Percentiles rank a stretch among this genome's conserved stretches.
Evolutionary conservation across 2,797 vertebrate species (phyloP).

Genomic region (Hoplostethus mediterraneus): DNA sequence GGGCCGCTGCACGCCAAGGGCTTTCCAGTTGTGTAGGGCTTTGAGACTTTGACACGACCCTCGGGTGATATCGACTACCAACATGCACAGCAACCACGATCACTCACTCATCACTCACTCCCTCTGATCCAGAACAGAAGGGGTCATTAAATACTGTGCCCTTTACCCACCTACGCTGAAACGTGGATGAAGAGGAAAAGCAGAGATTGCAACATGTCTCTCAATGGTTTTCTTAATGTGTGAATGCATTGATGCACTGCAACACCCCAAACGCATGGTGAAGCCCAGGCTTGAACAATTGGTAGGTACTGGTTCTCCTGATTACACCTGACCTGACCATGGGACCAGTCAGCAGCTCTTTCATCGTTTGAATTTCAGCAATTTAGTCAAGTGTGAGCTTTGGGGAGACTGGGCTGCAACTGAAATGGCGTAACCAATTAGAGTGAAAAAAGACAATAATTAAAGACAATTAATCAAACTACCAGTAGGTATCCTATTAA

Average conservation of each 20-base stretch:
- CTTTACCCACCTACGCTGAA: not conserved
- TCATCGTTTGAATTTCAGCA: constrained; percentile 21
- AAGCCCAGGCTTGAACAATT: not conserved
- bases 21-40: not conserved
- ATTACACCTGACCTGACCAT: constrained; percentile 2
- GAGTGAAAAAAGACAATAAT: constrained; percentile 12
- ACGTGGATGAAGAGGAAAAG: not conserved
- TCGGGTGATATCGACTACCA: too few relatives aligned
- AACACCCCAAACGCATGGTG: not conserved
- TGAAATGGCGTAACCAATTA: not conserved
- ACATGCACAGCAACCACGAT: too few relatives aligned
- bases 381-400: constrained; percentile 3
- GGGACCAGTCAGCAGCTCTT: constrained; percentile 20
- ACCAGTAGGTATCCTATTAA: not conserved
- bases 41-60: not conserved
- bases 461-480: constrained; percentile 20
- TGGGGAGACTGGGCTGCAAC: constrained; percentile 7
- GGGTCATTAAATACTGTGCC: too few relatives aligned
- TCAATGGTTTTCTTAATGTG: too few relatives aligned
- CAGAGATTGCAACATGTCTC: too few relatives aligned
- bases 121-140: too few relatives aligned
- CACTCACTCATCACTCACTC: too few relatives aligned
- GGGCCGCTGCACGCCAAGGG: not conserved
- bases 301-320: constrained; percentile 8
- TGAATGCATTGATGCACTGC: too few relatives aligned